Evolutionary conservation across 2,113 vertebrate genomes (phyloP).

Genomic region (Crotalus viridis): DNA sequence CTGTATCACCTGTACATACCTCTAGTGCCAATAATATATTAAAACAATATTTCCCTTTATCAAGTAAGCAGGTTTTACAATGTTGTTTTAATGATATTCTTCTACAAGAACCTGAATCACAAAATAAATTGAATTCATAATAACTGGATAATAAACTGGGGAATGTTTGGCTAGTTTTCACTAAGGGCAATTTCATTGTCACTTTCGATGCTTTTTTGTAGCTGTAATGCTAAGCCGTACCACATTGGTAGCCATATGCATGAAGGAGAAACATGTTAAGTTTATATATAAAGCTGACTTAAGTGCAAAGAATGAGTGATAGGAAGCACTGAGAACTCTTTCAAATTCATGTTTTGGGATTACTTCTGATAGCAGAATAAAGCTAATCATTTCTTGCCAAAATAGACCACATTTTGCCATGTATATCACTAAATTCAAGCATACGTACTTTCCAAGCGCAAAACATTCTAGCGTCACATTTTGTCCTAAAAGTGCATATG

Average conservation of each 20-base stretch:
- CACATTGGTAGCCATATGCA: background rate
- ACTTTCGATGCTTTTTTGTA: background rate
- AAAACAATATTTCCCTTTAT: background rate
- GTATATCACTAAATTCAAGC: slow-evolving; percentile 12
- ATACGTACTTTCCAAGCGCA: slow-evolving; percentile 95
- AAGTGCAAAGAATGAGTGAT: background rate
- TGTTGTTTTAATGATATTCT: background rate
- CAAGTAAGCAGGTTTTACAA: background rate
- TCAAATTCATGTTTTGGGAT: background rate
- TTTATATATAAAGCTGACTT: background rate
- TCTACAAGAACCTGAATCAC: background rate
- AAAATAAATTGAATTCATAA: background rate
- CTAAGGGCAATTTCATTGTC: background rate
- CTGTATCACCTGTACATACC: too few relatives aligned
- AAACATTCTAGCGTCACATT: slow-evolving; percentile 96
- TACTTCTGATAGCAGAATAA: background rate
- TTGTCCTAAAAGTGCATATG: slow-evolving; percentile 83
- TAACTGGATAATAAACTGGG: background rate
- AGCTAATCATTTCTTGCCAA: background rate
- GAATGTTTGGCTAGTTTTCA: background rate
- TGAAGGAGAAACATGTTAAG: background rate
- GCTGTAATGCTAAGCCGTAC: background rate
- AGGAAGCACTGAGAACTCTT: background rate
- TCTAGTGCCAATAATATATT: background rate
- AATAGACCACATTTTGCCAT: background rate